Evolutionary conservation across 2,888 invertebrate species (phyloP), one percentile per base, ranked within the genome.

Genomic region (Seladonia tumulorum): DNA sequence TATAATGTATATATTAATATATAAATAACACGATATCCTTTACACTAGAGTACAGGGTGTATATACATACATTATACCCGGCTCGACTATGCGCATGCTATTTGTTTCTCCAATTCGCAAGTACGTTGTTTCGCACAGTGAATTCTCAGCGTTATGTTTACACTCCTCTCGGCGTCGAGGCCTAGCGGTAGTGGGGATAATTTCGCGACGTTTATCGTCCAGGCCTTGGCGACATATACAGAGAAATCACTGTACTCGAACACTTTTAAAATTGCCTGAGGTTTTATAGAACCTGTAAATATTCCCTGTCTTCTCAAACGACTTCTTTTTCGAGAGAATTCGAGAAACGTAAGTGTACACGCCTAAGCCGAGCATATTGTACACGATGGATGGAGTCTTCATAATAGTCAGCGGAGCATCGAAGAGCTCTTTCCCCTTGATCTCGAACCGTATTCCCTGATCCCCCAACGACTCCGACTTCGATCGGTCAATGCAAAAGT

Each of bases 371-470:
- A 18, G 35, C 1, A 22, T 35, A 18, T 68, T 68, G 68, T 68
- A 84, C 89, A 91, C 83, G 81, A 86, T 92, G 93, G 93, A 93
- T 93, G 93, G 93, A 93, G 90, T 91, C 86, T 90, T 85, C 77
- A 76, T 87, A 78, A 87, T 86, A 90, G 84, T 87, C 89, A 87
- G 85, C 80, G 85, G 74, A 86, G 87, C 84, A 86, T 84, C 85
- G 83, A 87, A 87, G 86, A 90, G 39, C n/a, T 39, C 18, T 39
- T 77, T 89, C 84, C 76, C 78, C 81, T 90, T 90, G 88, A 85
- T 39, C 25, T n/a, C 78, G 53, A 75, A 87, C 87, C 87, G 85
- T 86, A 76, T 88, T 90, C 81, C 42, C 42, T 63, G 47, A 84
- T 87, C 85, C 82, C 82, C 82, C 79, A 80, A 87, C 81, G 85